Percentiles rank a stretch among this genome's conserved stretches.
Conservation (phyloP, 2,113 vertebrate genomes). For the Lasiurus borealis region DNA sequence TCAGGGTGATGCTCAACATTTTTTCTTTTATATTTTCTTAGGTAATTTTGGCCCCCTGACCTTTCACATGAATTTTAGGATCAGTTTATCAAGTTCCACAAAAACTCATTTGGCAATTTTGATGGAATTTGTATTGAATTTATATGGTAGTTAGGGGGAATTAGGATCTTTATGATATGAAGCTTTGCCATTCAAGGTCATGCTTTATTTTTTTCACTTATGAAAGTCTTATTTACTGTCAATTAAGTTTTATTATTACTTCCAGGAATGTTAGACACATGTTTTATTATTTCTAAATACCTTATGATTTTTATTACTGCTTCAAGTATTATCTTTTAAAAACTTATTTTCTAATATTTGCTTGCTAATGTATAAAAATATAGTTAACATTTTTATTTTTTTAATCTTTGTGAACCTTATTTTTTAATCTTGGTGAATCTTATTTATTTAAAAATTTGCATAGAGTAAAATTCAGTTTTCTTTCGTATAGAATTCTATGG, state of each 20-base stretch:
- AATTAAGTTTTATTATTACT: conserved; percentile 29
- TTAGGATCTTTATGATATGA: not conserved
- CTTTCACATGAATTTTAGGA: not conserved
- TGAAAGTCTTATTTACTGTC: not conserved
- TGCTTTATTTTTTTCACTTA: conserved; percentile 3
- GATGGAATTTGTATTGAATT: conserved; percentile 11
- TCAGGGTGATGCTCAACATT: not conserved
- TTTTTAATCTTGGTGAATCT: not conserved
- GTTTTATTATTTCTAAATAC: not conserved
- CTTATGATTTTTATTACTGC: not conserved
- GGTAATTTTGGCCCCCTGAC: not conserved
- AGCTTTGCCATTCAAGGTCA: not conserved
- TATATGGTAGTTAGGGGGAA: not conserved
- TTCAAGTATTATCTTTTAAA: conserved; percentile 2
- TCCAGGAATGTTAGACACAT: not conserved
- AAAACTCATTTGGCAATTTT: conserved; percentile 33
- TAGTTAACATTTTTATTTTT: conserved; percentile 22
- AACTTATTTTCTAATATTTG: not conserved
- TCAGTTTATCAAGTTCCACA: not conserved
- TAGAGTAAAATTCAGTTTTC: not conserved
- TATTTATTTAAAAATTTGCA: not conserved
- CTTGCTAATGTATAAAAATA: not conserved
- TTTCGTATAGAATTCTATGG: not conserved
- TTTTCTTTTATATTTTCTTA: not conserved
- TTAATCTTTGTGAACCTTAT: not conserved